These are phyloP conservation scores for Drosophila subquinaria DNA, from an alignment of 2,888 invertebrate species.

Conservation along the genomic window DNA sequence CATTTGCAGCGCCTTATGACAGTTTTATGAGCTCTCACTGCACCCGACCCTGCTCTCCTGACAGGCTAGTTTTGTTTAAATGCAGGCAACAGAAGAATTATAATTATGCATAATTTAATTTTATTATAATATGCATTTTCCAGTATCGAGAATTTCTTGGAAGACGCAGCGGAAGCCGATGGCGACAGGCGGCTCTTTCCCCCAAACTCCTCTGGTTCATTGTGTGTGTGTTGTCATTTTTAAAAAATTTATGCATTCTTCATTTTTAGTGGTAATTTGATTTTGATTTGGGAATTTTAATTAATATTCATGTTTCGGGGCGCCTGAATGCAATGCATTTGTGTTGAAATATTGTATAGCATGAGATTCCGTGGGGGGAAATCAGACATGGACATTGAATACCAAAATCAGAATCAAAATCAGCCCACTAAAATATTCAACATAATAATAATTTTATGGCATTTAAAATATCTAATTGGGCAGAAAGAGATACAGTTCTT, in stretches of 20 bases:
- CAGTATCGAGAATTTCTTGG: constrained; percentile 54
- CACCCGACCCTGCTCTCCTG: background rate
- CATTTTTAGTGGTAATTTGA: constrained; percentile 77
- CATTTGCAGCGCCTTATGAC: constrained; percentile 67
- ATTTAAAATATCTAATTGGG: constrained; percentile 68
- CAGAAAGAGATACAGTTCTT: constrained; percentile 43
- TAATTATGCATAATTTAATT: constrained; percentile 81
- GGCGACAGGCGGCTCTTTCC: constrained; percentile 65
- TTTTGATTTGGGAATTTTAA: constrained; percentile 82
- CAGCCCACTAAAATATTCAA: constrained; percentile 44
- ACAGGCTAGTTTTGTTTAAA: constrained; percentile 63
- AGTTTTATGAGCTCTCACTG: constrained; percentile 57
- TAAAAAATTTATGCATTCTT: constrained; percentile 70
- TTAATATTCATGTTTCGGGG: constrained; percentile 74
- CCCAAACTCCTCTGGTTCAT: constrained; percentile 7
- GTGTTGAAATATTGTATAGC: constrained; percentile 64
- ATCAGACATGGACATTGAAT: constrained; percentile 35
- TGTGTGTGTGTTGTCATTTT: constrained; percentile 50
- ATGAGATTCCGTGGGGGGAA: background rate
- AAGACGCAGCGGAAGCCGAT: constrained; percentile 70
- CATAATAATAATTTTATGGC: constrained; percentile 67
- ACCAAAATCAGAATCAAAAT: constrained; percentile 40
- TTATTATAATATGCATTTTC: constrained; percentile 72
- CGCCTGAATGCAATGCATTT: constrained; percentile 53
- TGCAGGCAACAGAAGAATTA: constrained; percentile 55